phyloP scores from a whole-genome alignment of 2,113 vertebrate genomes.

The Condylura cristata region DNA sequence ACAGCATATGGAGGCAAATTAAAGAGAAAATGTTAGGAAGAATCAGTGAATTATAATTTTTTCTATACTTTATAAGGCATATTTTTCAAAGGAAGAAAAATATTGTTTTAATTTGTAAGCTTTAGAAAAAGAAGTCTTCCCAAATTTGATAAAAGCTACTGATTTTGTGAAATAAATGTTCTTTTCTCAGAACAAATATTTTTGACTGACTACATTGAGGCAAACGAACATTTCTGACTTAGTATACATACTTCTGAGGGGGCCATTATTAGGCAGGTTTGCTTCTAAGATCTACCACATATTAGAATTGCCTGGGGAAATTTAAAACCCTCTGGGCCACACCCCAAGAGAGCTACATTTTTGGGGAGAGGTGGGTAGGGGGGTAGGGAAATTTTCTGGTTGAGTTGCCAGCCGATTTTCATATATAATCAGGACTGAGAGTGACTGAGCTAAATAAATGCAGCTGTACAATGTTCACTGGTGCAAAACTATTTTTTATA shows the following conservation, averaged over 20 bases:
- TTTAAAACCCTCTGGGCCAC: background rate
- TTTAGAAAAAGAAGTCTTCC: background rate
- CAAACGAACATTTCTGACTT: constrained; percentile 18
- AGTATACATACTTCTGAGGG: background rate
- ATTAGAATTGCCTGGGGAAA: background rate
- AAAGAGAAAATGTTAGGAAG: background rate
- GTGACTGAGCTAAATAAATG: background rate
- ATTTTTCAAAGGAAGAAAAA: background rate
- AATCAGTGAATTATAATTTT: background rate
- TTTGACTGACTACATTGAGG: background rate
- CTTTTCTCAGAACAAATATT: background rate
- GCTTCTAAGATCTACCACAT: background rate
- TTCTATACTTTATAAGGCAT: background rate
- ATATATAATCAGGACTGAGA: background rate
- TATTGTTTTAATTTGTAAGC: background rate
- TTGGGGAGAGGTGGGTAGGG: too few species aligned
- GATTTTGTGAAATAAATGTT: background rate
- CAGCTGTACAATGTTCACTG: background rate
- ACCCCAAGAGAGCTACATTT: background rate
- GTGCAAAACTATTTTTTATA: background rate
- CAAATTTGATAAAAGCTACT: background rate
- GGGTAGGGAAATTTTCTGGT: background rate
- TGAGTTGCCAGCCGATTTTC: background rate
- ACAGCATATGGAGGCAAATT: background rate
- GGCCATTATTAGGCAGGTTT: background rate